Conservation (phyloP, 1,140 invertebrate genomes). For the Orius laevigatus region DNA sequence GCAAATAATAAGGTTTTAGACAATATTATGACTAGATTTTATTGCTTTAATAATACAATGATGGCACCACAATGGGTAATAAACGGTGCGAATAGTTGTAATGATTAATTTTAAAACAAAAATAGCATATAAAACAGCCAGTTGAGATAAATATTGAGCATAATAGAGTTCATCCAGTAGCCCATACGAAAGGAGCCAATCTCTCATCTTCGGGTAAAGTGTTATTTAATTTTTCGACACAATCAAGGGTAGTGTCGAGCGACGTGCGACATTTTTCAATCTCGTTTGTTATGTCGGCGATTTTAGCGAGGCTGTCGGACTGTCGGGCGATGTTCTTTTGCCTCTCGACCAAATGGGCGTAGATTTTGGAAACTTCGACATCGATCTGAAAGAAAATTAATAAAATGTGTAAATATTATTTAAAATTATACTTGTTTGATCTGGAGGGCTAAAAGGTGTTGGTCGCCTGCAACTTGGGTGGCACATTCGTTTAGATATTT, state of each 20-base stretch:
- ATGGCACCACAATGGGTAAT: no score
- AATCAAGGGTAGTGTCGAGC: conserved; percentile 70
- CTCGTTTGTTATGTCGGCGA: conserved; percentile 59
- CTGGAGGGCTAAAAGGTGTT: conserved; percentile 47
- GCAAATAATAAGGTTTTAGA: no score
- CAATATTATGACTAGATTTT: no score
- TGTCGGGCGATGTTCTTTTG: conserved; percentile 70
- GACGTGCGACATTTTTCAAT: conserved; percentile 64
- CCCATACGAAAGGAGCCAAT: conserved; percentile 81
- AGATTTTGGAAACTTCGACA: conserved; percentile 48
- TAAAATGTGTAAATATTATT: neutral
- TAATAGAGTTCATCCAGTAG: conserved; percentile 38
- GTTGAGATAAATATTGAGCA: no score
- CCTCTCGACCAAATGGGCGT: conserved; percentile 51
- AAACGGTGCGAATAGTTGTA: no score
- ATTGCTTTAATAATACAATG: no score
- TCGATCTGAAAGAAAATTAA: conserved; percentile 42
- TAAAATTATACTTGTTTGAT: conserved; percentile 49
- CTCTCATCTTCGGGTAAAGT: conserved; percentile 65
- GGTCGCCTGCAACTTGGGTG: conserved; percentile 51
- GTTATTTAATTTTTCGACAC: conserved; percentile 70
- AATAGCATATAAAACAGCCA: no score
- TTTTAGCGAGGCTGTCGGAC: conserved; percentile 65
- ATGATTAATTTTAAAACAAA: no score
- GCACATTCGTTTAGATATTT: conserved; percentile 57